These are phyloP conservation scores for Leptinotarsa haldemani DNA, from an alignment of 2,888 invertebrate genomes.

Conservation along the genomic window DNA sequence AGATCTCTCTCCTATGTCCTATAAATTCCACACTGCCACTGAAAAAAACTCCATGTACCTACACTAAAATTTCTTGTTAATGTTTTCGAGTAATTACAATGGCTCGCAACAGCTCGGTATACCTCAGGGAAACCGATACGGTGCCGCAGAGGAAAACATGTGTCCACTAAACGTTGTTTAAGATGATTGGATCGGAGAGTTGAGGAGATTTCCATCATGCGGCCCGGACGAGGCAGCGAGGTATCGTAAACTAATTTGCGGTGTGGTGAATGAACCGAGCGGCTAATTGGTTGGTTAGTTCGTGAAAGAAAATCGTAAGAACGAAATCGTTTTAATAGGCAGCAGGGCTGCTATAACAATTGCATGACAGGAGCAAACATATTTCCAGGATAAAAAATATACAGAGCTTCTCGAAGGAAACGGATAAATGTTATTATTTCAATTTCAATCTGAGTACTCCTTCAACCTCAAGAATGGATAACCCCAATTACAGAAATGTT, in stretches of 20 bases:
- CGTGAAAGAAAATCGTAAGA: conserved; percentile 4
- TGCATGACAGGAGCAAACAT: neutral
- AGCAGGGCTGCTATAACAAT: neutral
- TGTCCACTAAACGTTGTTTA: conserved; percentile 57
- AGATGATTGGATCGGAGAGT: conserved; percentile 54
- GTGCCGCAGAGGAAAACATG: conserved; percentile 41
- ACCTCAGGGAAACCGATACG: conserved; percentile 31
- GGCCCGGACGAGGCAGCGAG: conserved; percentile 23
- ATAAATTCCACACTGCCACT: neutral
- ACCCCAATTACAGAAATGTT: too few relatives aligned
- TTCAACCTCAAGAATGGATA: too few relatives aligned
- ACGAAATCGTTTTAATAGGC: neutral
- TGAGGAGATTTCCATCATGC: conserved; percentile 36
- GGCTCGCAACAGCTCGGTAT: conserved; percentile 13
- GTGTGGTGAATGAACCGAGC: conserved; percentile 23
- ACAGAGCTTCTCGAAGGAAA: too few relatives aligned
- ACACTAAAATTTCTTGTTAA: conserved; percentile 17
- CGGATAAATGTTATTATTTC: too few relatives aligned
- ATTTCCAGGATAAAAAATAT: neutral
- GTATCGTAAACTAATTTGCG: conserved; percentile 45
- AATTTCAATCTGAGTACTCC: too few relatives aligned
- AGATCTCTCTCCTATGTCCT: neutral
- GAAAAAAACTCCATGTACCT: conserved; percentile 2
- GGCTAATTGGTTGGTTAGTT: conserved; percentile 16
- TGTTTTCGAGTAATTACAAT: conserved; percentile 21